Evolutionary conservation across 1,140 invertebrate species (phyloP), one percentile per base, ranked within the genome.

Genomic region (Radopholus similis): DNA sequence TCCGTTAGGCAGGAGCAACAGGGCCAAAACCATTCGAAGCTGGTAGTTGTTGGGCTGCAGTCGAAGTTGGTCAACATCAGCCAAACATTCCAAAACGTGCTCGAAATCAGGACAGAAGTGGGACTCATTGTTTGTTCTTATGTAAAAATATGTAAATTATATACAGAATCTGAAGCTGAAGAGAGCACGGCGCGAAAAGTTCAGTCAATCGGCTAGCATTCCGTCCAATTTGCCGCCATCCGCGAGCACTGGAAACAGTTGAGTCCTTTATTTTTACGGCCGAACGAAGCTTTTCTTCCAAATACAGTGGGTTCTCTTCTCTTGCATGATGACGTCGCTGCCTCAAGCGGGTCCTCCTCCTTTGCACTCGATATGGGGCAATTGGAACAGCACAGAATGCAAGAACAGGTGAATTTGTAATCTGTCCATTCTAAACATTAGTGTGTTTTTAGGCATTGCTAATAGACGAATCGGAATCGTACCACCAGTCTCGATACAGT

Each of bases 51-150:
- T 70, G 89, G 91, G 9, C 84, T 96, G 55, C 94, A 98, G 85
- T 95, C 93, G 8, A 92, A 95, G 83, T 85, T 98, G 71, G 95
- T 93, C 26, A 89, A 89, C 70, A 96, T 98, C 90, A 95, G 93
- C 8, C 93, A 90, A 75, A 90, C 95, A 83, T 98, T 97, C 81
- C 95, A 97, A 85, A 90, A 90, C 85, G 90, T 93, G 47, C 84
- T 94, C 32, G 91, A 93, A 87, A 89, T 92, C 21, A 85, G 92
- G 80, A 90, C 89, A n/a, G 89, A 91, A 84, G 89, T 90, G 32
- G 34, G 15, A 40, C 2, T 18, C 5, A 56, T 56, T 34, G 51
- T 18, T 58, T 57, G 15, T 11, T 23, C 63, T 56, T 56, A 9
- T 26, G 23, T 51, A 8, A 26, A 21, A 13, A 26, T 26, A 35